Evolutionary conservation across 2,113 vertebrate genomes (phyloP).

Genomic region (Dasyornis broadbenti): DNA sequence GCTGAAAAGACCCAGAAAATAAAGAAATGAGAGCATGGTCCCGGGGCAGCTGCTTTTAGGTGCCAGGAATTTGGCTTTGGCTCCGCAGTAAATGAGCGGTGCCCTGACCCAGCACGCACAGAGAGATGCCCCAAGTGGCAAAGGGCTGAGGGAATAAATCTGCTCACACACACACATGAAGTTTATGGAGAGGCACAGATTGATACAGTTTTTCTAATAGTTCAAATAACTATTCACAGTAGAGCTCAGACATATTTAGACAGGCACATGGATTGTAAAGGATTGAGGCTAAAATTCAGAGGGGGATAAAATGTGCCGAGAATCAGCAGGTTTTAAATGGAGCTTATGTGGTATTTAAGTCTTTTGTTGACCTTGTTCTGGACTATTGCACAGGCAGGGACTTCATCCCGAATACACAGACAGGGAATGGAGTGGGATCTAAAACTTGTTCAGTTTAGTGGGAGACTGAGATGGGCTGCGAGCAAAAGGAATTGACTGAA

Average conservation of each 20-base stretch:
- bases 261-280: not conserved
- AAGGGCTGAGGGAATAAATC: not conserved
- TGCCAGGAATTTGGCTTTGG: not conserved
- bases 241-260: not conserved
- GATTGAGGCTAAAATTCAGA: not conserved
- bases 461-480: not conserved
- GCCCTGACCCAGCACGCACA: not conserved
- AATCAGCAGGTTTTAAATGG: constrained; percentile 9
- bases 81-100: not conserved
- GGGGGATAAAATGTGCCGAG: not conserved
- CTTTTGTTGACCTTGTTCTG: constrained; percentile 41
- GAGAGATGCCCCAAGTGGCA: not conserved
- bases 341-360: constrained; percentile 24
- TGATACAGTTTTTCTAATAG: not conserved
- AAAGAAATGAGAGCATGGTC: not conserved
- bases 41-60: not conserved
- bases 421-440: not conserved
- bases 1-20: not conserved
- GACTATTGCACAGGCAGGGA: not conserved
- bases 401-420: not conserved
- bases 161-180: not conserved
- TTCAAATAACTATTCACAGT: not conserved
- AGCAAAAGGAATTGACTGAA: not conserved
- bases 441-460: accelerated
- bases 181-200: not conserved